These are phyloP conservation scores for Prenolepis imparis DNA, from an alignment of 2,888 invertebrate genomes.

Conservation along the genomic window DNA sequence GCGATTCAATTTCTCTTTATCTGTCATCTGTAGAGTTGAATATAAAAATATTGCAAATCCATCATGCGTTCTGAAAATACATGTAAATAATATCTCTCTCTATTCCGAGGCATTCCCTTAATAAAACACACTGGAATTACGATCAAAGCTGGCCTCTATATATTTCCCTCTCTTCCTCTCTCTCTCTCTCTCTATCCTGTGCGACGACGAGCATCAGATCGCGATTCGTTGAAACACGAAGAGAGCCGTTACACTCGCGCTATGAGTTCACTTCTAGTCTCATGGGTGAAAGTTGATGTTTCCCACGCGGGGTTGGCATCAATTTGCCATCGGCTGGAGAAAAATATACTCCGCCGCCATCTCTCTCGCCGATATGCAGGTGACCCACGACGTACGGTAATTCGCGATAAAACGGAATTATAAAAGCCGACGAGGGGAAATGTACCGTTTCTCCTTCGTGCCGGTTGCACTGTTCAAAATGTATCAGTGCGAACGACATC, in stretches of 20 bases:
- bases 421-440: constrained; percentile 32
- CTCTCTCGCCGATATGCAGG: constrained; percentile 53
- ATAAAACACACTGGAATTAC: neutral
- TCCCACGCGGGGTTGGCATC: constrained; percentile 77
- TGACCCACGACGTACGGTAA: constrained; percentile 52
- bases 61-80: constrained; percentile 5
- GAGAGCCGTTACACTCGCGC: constrained; percentile 76
- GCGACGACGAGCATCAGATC: constrained; percentile 26
- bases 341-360: constrained; percentile 34
- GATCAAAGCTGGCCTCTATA: neutral
- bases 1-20: too few species aligned
- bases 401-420: constrained; percentile 30
- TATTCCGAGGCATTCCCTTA: neutral
- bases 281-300: constrained; percentile 84
- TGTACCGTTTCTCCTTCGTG: constrained; percentile 28
- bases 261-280: constrained; percentile 75
- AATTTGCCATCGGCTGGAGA: constrained; percentile 54
- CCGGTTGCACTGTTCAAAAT: neutral
- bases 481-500: neutral
- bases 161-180: neutral
- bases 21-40: neutral
- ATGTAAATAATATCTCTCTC: too few species aligned
- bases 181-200: neutral
- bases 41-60: constrained; percentile 1
- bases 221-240: constrained; percentile 47